Base-by-base conservation (phyloP, 2,797 vertebrate genomes). In the Hyperoplus lanceolatus region DNA sequence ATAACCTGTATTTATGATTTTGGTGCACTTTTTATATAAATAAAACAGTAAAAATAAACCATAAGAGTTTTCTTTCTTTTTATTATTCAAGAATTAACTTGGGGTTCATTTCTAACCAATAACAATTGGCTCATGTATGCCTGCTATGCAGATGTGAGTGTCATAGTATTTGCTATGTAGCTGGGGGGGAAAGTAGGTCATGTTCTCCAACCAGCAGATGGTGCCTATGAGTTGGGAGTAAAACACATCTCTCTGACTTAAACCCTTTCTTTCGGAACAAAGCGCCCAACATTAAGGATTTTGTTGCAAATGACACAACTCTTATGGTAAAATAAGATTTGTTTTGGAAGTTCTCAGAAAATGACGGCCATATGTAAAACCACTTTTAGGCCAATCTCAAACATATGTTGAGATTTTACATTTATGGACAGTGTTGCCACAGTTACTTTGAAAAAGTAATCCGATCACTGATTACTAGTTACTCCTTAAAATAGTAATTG, bases 1-100 rank as follows among this genome's bases (percentile, higher is more conserved):
- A 90, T 83, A 53, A 79, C 50, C 0, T 70, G 0, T 89, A 90
- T 93, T 87, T 86, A 81, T 82, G 1, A 80, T 82, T 80, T 81
- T 60, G 29, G 29, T 90, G 87, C 84, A 93, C 90, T 90, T 93
- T 3, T 89, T 85, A 57, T 87, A 85, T 5, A 62, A 91, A 91
- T 90, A 85, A 89, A 91, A 80, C n/a, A 75, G n/a, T 69, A 18
- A 21, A 77, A 77, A 74, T 77, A 72, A 78, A 79, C 4, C 18
- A 73, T 48, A 42, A 67, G 12, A 14, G 1, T 63, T 21, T 48
- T 21, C 6, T 57, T 62, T 49, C 5, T 16, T 45, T 29, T 8
- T 41, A 49, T 46, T 16, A 68, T 59, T 41, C 45, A 42, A 38
- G 8, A 43, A 53, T 29, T 62, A 43, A 16, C 15, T 61, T 62